Evolutionary conservation across 2,797 vertebrate species (phyloP).

Genomic region (Brachyrhaphis roseni): DNA sequence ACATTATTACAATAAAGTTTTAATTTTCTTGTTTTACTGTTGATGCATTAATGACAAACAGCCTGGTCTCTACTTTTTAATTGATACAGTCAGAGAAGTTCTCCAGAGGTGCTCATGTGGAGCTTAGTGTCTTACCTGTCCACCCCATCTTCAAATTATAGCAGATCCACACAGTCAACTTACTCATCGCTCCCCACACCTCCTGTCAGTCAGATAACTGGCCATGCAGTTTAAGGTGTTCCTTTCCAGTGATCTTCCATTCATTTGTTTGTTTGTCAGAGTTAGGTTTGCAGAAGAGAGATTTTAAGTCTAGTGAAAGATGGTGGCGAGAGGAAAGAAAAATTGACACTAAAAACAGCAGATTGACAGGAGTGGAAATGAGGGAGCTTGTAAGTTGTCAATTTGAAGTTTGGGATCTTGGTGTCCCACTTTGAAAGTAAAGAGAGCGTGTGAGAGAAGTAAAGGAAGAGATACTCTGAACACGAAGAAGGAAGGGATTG

Average conservation of each 20-base stretch:
- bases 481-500: conserved; percentile 15
- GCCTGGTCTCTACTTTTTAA: conserved; percentile 1
- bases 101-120: conserved; percentile 14
- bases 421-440: conserved; percentile 30
- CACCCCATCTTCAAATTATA: conserved; percentile 56
- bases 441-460: conserved; percentile 5
- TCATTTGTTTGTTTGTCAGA: conserved; percentile 67
- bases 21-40: not conserved
- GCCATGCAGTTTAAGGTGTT: conserved; percentile 36
- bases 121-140: conserved; percentile 32
- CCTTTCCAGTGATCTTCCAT: conserved; percentile 39
- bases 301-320: conserved; percentile 26
- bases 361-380: conserved; percentile 34
- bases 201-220: conserved; percentile 54
- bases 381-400: conserved; percentile 36
- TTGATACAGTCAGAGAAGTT: not conserved
- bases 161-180: conserved; percentile 33
- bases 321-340: conserved; percentile 21
- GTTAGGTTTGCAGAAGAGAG: conserved; percentile 13
- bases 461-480: conserved; percentile 16
- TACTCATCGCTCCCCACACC: conserved; percentile 42
- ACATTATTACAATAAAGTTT: not conserved
- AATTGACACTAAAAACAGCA: conserved; percentile 32
- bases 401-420: conserved; percentile 36
- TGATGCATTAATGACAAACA: not conserved